phyloP scores from a whole-genome alignment of 2,888 invertebrate species.

The Hyles lineata region DNA sequence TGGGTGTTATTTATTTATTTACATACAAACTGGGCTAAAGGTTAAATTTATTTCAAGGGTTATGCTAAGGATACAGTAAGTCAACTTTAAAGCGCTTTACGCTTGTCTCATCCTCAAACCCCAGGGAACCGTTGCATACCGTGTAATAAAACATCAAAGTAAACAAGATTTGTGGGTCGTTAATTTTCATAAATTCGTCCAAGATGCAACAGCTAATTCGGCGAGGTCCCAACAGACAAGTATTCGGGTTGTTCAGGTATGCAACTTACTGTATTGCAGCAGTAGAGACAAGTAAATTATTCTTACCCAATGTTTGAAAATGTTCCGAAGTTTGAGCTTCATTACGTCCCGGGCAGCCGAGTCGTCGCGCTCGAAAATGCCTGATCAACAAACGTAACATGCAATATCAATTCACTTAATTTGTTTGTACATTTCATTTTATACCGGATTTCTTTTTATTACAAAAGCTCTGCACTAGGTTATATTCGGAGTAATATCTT shows the following conservation, averaged over 20 bases:
- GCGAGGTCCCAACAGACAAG: constrained; percentile 7
- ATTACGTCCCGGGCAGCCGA: constrained; percentile 63
- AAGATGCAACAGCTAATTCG: background rate
- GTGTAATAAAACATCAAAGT: too few species aligned
- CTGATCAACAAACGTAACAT: constrained; percentile 46
- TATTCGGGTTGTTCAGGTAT: background rate
- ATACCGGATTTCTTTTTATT: too few species aligned
- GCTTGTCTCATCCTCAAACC: too few species aligned
- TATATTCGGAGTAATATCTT: too few species aligned
- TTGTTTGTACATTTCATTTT: too few species aligned
- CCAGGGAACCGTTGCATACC: too few species aligned
- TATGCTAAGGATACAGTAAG: too few species aligned
- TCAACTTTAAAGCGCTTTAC: too few species aligned
- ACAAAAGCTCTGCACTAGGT: too few species aligned
- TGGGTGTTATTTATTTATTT: too few species aligned
- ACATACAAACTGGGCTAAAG: too few species aligned
- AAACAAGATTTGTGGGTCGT: background rate
- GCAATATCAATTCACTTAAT: background rate
- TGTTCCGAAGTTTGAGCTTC: constrained; percentile 74
- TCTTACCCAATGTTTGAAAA: constrained; percentile 79
- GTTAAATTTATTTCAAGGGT: too few species aligned
- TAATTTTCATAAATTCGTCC: background rate
- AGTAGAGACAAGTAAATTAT: constrained; percentile 39
- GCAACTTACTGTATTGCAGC: constrained; percentile 25
- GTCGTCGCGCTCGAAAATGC: constrained; percentile 70